Base-by-base conservation (phyloP, 2,113 vertebrate genomes). In the Apistogramma diplotaenia region DNA sequence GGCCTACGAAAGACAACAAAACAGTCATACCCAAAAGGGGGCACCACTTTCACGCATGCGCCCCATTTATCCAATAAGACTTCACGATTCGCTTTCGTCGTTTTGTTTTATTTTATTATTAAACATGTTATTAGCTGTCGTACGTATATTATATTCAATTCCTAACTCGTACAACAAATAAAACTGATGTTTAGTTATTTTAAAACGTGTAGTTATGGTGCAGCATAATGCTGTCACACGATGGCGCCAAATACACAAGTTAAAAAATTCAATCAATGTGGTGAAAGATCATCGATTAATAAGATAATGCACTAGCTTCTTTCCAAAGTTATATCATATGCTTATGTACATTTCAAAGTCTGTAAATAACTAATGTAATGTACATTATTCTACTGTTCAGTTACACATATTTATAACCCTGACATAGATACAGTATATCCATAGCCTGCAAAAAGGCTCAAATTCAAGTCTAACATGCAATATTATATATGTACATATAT, bases 231-330 rank as follows among this genome's bases (percentile, higher is more conserved):
- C 1, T 0, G 60, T 18, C 93, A 85, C 59, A 65, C 9, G 92
- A 61, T 84, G 93, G 88, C 76, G 90, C 84, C 72, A 84, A 76
- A 82, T 43, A 27, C 5, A 55, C 56, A 25, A 23, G 53, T 10
- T 78, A 78, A 43, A 15, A 51, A 19, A 5, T 0, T 29, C 31
- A 67, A 29, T 76, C 79, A 79, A 76, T 27, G 25, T 33, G 6
- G 18, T 15, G 74, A 86, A 81, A 90, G 86, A 85, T 83, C 3
- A 29, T 56, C 5, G 4, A 81, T 25, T 49, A 1, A 8, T 6
- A 73, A 1, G 67, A 88, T 25, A 53, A 27, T 61, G 58, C 37
- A 35, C 33, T 8, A 35, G 33, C 33, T 35, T 35, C 33, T 35
- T 35, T 8, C 33, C 33, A 35, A 7, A 8, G 8, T 35, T 35